Evolutionary conservation across 2,888 invertebrate species (phyloP).

Genomic region (Chrysina gloriosa): DNA sequence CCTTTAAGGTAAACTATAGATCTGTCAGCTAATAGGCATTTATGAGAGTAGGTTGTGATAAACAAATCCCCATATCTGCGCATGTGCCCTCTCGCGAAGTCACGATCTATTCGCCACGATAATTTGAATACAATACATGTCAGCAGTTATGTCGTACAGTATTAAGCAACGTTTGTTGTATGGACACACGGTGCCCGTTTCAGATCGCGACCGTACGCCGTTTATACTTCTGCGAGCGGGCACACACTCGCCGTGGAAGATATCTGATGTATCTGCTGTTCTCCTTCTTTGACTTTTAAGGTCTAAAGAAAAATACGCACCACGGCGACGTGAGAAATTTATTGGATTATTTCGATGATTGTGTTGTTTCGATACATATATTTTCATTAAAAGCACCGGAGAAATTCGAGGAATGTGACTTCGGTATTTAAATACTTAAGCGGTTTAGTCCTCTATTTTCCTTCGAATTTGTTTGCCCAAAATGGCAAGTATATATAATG

Average conservation of each 20-base stretch:
- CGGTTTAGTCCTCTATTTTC: too few species aligned
- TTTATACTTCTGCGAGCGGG: background rate
- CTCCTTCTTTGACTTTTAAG: constrained; percentile 15
- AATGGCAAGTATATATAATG: too few species aligned
- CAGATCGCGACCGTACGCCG: constrained; percentile 12
- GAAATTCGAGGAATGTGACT: background rate
- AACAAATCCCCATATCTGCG: constrained; percentile 64
- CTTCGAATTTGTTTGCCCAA: too few species aligned
- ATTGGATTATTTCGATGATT: constrained; percentile 18
- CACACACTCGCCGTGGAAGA: background rate
- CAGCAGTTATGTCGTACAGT: constrained; percentile 56
- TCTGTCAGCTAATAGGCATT: constrained; percentile 64
- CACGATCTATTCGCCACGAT: constrained; percentile 60
- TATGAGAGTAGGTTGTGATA: constrained; percentile 62
- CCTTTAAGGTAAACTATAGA: constrained; percentile 60
- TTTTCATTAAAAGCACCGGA: background rate
- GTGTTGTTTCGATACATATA: background rate
- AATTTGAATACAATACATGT: constrained; percentile 66
- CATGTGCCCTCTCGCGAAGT: constrained; percentile 60
- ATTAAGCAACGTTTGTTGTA: constrained; percentile 49
- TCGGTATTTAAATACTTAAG: background rate
- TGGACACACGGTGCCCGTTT: constrained; percentile 40
- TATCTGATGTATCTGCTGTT: constrained; percentile 14
- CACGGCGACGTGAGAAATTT: background rate
- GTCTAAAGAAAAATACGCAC: background rate